Base-by-base conservation (phyloP, 1,140 invertebrate genomes). In the Drosophila lacteicornis region DNA sequence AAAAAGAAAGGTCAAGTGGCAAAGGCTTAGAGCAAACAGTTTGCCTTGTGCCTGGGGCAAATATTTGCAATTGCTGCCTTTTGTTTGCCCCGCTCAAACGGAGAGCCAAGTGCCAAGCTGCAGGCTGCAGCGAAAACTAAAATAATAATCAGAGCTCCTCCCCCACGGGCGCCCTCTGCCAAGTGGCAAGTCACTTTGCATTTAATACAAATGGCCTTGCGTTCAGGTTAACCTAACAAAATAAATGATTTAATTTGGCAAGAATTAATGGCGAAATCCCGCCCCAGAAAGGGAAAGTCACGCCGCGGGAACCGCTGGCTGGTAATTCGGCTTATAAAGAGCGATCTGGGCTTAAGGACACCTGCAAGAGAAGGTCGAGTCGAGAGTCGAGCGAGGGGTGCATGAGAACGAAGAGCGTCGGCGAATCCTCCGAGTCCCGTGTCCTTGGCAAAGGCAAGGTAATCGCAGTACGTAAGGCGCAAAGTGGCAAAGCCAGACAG, bases 171-270 rank as follows among this genome's bases (percentile, higher is more conserved):
- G 5, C 19, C 33, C 25, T 33, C 47, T 50, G 33, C 36, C 63
- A 38, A 47, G 43, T 17, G 42, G 63, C 63, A 62, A 68, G 66
- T 70, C 50, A 71, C 38, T 61, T 53, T 27, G 56, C 47, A 50
- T 57, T 65, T 47, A 22, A 55, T 43, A 70, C 67, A 76, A 77
- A 45, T 70, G 47, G 46, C 58, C 58, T 59, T 13, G 51, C 17
- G 25, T 27, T 38, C 22, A 56, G 42, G 47, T 38, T 53, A 51
- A 71, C 57, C 69, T 60, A 60, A 38, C 62, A 62, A 77, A 82
- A 82, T 79, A 85, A 86, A 82, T 86, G 75, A 88, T 84, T 88
- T 84, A 84, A 84, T 84, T 87, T 87, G 33, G 30, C 22, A 57
- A 36, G 57, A 78, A 87, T 90, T 67, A 88, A 88, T 87, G 77